Evolutionary conservation across 2,113 vertebrate species (phyloP).

Genomic region (Egretta garzetta): DNA sequence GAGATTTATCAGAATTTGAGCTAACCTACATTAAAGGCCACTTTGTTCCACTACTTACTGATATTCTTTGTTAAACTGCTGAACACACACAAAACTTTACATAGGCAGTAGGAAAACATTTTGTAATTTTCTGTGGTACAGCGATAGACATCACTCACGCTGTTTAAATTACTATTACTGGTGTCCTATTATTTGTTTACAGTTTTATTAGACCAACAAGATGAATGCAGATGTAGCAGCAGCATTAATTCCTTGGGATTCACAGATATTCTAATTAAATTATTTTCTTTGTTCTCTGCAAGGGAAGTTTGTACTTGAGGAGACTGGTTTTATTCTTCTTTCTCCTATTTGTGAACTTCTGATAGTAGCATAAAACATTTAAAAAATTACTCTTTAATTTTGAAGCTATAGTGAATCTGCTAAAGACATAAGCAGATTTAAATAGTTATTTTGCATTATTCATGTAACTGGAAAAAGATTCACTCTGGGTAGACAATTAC

Average conservation of each 20-base stretch:
- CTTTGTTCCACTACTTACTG: neutral
- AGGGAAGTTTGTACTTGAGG: neutral
- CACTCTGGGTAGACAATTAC: conserved; percentile 61
- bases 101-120: neutral
- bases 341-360: conserved; percentile 1
- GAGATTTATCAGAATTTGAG: neutral
- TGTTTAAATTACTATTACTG: conserved; percentile 27
- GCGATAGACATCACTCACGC: neutral
- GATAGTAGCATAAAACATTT: neutral
- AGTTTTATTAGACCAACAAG: neutral
- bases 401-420: conserved; percentile 22
- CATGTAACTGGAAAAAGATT: conserved; percentile 57
- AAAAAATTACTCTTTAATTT: conserved; percentile 10
- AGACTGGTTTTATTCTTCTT: neutral
- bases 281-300: neutral
- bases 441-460: conserved; percentile 63
- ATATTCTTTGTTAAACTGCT: neutral
- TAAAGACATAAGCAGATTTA: conserved; percentile 56
- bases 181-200: conserved; percentile 11
- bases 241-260: neutral
- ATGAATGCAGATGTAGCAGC: conserved; percentile 33
- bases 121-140: neutral
- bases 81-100: neutral
- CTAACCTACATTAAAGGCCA: neutral
- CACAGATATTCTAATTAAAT: conserved; percentile 5